Evolutionary conservation across 2,797 vertebrate genomes (phyloP).

Genomic region (Sebastes reedi): DNA sequence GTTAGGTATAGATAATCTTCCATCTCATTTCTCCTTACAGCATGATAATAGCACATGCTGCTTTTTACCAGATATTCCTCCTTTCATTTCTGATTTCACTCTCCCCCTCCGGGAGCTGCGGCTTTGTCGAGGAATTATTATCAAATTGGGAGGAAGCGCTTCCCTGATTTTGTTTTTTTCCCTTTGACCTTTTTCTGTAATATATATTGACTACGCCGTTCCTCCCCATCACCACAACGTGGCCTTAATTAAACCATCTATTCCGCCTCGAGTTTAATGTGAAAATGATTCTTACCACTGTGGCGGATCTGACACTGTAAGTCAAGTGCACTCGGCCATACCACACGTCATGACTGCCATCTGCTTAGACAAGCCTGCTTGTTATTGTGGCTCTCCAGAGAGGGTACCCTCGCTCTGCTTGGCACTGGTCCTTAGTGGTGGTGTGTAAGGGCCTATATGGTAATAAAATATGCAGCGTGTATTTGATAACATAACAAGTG

Average conservation of each 20-base stretch:
- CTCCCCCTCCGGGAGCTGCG: not conserved
- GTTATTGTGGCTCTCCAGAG: slow-evolving; percentile 50
- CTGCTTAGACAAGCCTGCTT: slow-evolving; percentile 49
- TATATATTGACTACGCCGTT: not conserved
- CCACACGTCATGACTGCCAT: slow-evolving; percentile 55
- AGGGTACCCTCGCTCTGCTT: slow-evolving; percentile 25
- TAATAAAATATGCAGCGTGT: slow-evolving; percentile 38
- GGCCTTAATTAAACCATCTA: slow-evolving; percentile 40
- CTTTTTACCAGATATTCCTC: slow-evolving; percentile 28
- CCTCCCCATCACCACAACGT: slow-evolving; percentile 16
- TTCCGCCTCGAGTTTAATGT: slow-evolving; percentile 42
- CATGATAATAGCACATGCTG: slow-evolving; percentile 21
- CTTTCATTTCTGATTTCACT: slow-evolving; percentile 19
- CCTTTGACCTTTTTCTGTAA: slow-evolving; percentile 28
- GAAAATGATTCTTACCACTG: slow-evolving; percentile 17
- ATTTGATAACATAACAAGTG: slow-evolving; percentile 21
- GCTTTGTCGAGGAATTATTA: slow-evolving; percentile 12
- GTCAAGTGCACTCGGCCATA: slow-evolving; percentile 39
- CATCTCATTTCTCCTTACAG: slow-evolving; percentile 41
- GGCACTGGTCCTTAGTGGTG: slow-evolving; percentile 42
- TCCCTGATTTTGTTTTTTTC: slow-evolving; percentile 28
- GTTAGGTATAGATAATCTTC: slow-evolving; percentile 50
- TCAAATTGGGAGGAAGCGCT: not conserved
- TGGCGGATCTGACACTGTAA: slow-evolving; percentile 41
- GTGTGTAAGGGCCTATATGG: slow-evolving; percentile 11